Percentiles rank a stretch among this genome's conserved stretches.
Conservation (phyloP, 2,888 invertebrate genomes). For the Orthosia cruda region DNA sequence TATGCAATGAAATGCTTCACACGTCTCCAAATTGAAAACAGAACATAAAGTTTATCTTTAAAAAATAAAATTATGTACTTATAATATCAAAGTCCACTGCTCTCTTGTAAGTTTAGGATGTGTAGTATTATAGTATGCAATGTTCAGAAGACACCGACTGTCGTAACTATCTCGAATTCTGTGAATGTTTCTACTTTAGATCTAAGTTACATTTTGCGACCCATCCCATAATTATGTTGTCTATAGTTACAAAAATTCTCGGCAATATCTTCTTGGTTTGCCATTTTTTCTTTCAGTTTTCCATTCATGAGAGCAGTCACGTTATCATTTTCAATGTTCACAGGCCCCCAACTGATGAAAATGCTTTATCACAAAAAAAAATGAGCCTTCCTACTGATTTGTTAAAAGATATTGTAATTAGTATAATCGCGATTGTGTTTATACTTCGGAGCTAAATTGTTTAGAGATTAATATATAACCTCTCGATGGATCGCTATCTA, state of each 20-base stretch:
- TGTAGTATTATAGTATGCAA: no score
- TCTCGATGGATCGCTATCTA: slow-evolving; percentile 15
- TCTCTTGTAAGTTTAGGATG: no score
- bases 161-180: no score
- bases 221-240: no score
- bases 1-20: neutral
- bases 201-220: no score
- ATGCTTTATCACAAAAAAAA: slow-evolving; percentile 10
- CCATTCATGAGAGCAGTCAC: neutral
- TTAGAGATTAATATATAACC: slow-evolving; percentile 11
- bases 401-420: slow-evolving; percentile 21
- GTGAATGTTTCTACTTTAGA: no score
- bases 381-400: neutral
- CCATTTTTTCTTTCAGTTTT: neutral
- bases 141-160: no score
- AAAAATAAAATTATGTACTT: neutral
- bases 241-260: no score
- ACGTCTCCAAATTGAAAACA: neutral
- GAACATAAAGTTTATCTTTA: no score
- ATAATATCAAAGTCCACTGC: no score
- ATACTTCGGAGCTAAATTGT: slow-evolving; percentile 20
- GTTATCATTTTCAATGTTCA: neutral
- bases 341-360: slow-evolving; percentile 6
- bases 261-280: neutral
- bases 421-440: slow-evolving; percentile 5